A percentile compares a stretch with the other conserved stretches of the same genome.
These are phyloP conservation scores for Drosophila bocqueti DNA, from an alignment of 1,140 invertebrate genomes.

Conservation along the genomic window DNA sequence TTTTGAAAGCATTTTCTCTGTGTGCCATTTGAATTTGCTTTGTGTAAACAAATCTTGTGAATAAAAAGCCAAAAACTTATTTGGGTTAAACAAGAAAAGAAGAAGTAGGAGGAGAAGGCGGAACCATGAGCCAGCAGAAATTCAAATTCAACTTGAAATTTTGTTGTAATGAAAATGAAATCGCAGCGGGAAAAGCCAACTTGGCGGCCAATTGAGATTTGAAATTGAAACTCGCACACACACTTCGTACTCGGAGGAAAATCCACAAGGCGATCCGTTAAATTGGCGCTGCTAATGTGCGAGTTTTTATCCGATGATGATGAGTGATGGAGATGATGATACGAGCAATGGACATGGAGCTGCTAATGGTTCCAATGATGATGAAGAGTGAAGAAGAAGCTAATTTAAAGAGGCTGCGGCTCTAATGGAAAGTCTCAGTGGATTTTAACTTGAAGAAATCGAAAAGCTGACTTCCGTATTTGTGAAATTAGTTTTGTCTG, in stretches of 20 bases:
- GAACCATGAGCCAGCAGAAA: slow-evolving; percentile 48
- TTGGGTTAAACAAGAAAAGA: slow-evolving; percentile 59
- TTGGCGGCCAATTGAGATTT: slow-evolving; percentile 69
- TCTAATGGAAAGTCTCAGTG: slow-evolving; percentile 19
- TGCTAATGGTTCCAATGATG: slow-evolving; percentile 41
- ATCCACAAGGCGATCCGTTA: slow-evolving; percentile 33
- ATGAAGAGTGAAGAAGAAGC: slow-evolving; percentile 20
- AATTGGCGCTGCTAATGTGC: slow-evolving; percentile 59
- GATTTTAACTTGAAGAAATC: slow-evolving; percentile 2
- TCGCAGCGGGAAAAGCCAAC: slow-evolving; percentile 43
- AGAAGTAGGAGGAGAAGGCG: slow-evolving; percentile 22
- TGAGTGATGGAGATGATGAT: slow-evolving; percentile 24
- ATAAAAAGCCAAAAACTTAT: slow-evolving; percentile 58
- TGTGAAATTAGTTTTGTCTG: neutral
- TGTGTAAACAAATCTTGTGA: slow-evolving; percentile 47
- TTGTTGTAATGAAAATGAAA: slow-evolving; percentile 54
- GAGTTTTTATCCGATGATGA: slow-evolving; percentile 28
- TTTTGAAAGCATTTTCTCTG: neutral
- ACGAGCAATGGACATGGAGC: slow-evolving; percentile 12
- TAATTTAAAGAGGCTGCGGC: slow-evolving; percentile 14
- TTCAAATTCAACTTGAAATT: slow-evolving; percentile 44
- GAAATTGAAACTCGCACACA: slow-evolving; percentile 71
- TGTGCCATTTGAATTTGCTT: slow-evolving; percentile 3
- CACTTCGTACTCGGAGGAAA: neutral
- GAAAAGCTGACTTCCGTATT: slow-evolving; percentile 11